Conservation (phyloP, 2,888 invertebrate species). For the Ethmia dodecea region DNA sequence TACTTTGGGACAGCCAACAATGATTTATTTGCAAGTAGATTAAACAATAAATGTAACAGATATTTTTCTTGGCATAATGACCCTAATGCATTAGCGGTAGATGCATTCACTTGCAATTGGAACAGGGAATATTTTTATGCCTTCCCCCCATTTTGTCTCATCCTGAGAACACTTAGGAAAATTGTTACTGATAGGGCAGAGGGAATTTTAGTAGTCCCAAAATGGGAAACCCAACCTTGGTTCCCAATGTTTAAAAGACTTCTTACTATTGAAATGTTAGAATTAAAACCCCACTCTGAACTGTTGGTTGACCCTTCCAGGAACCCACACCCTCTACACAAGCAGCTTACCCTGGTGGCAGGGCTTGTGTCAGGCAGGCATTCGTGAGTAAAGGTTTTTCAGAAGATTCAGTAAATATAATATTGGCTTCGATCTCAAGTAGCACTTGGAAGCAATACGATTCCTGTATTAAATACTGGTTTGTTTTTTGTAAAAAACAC, state of each 20-base stretch:
- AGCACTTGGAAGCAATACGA: conserved; percentile 12
- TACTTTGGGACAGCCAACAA: conserved; percentile 13
- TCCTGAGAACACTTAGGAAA: conserved; percentile 12
- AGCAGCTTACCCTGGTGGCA: conserved; percentile 9
- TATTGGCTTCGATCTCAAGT: conserved; percentile 7
- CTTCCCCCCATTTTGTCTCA: conserved; percentile 13
- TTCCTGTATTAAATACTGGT: background rate
- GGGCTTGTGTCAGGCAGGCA: conserved; percentile 9
- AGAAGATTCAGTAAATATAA: conserved; percentile 1
- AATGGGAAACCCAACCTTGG: conserved; percentile 16
- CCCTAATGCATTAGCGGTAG: conserved; percentile 13
- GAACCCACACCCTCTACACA: conserved; percentile 1
- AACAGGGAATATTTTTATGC: conserved; percentile 13
- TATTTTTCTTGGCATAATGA: conserved; percentile 16
- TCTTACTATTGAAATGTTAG: conserved; percentile 3
- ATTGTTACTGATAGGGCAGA: conserved; percentile 11
- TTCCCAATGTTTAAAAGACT: conserved; percentile 10
- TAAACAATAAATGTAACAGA: conserved; percentile 5
- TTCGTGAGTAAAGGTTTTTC: conserved; percentile 1
- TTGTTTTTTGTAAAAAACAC: background rate
- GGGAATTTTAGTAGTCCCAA: conserved; percentile 14
- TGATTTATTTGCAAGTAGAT: conserved; percentile 17
- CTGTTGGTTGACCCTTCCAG: conserved; percentile 9
- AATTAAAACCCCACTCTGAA: conserved; percentile 5
- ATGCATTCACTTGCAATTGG: conserved; percentile 17